A percentile compares a stretch with the other conserved stretches of the same genome.
These are phyloP conservation scores for Sebastes vulpes DNA, from an alignment of 2,797 vertebrate genomes.

Conservation along the genomic window DNA sequence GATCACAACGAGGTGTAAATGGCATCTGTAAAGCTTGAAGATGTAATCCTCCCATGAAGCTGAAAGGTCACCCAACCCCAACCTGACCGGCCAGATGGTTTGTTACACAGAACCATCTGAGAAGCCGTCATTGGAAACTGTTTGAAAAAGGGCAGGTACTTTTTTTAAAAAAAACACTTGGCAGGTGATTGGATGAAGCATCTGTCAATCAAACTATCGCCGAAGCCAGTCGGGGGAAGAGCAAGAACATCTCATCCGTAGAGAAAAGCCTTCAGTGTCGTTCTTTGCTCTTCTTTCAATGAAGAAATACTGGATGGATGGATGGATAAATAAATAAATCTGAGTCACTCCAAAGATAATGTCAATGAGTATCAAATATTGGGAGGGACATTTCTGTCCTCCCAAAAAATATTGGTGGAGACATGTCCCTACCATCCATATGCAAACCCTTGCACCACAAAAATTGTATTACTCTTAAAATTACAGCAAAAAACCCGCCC, in stretches of 20 bases:
- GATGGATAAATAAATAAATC: too few relatives aligned
- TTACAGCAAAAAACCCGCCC: too few relatives aligned
- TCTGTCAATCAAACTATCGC: neutral
- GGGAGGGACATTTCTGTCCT: too few relatives aligned
- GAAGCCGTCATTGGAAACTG: neutral
- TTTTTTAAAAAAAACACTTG: neutral
- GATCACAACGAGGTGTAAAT: neutral
- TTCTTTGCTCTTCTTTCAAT: neutral
- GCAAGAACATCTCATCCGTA: neutral
- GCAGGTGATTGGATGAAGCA: neutral
- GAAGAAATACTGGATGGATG: too few relatives aligned
- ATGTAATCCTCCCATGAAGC: neutral
- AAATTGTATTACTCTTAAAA: too few relatives aligned
- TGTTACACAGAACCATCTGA: neutral
- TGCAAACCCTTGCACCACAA: too few relatives aligned
- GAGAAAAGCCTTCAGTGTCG: neutral
- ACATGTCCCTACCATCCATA: too few relatives aligned
- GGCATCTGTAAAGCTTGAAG: neutral
- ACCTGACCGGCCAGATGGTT: neutral
- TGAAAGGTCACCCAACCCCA: neutral
- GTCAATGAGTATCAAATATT: too few relatives aligned
- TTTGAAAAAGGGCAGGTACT: neutral
- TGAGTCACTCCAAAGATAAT: too few relatives aligned
- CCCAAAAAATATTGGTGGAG: too few relatives aligned
- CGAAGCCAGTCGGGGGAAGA: neutral